phyloP scores from a whole-genome alignment of 2,113 vertebrate genomes.

The Macaca fascicularis region T2T-MFA8v1.1 NC_088385.1:66203501-66204000 shows the following conservation, averaged over 20 bases:
- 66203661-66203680: background rate
- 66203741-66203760: background rate
- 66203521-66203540: background rate
- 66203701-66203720: background rate
- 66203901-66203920: background rate
- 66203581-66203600: background rate
- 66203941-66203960: conserved; percentile 20
- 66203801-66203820: background rate
- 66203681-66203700: background rate
- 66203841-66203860: background rate
- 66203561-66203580: background rate
- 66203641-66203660: background rate
- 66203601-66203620: background rate
- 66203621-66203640: background rate
- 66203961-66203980: conserved; percentile 17
- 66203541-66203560: background rate
- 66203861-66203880: background rate
- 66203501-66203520: background rate
- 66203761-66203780: background rate
- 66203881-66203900: background rate
- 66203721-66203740: background rate
- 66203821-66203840: background rate
- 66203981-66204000: background rate
- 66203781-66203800: background rate
- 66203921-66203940: background rate